Base-by-base conservation (phyloP, 2,113 vertebrate genomes). In the Lonchura striata region DNA sequence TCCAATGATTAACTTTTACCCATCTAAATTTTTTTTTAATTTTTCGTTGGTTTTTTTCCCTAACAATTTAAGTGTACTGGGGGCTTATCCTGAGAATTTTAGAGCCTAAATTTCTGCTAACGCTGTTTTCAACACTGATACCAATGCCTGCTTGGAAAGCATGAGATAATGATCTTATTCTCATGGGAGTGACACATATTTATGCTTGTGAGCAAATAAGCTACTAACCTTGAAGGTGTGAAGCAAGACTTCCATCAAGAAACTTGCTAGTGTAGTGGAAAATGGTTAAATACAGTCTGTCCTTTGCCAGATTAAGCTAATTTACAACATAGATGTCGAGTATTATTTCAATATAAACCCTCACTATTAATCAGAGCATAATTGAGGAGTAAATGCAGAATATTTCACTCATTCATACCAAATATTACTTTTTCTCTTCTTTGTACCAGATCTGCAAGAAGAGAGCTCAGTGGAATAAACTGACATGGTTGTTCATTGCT, bases 111-210 rank as follows among this genome's bases (percentile, higher is more conserved):
- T 97, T 97, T 97, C 96, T 89, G 96, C 97, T 97, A 96, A 98
- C 96, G 96, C 97, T 98, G 95, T 97, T 96, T 96, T 97, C 96
- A 80, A 97, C 97, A 98, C 97, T 95, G 96, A 97, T 97, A 96
- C 96, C 96, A 89, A 95, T 98, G 98, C 98, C 98, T 98, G 98
- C 98, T 98, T 98, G 97, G 95, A 97, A 96, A 98, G 98, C 98
- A 98, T 98, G 98, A 97, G 96, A 98, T 97, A 97, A 98, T 98
- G 96, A 88, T 95, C 95, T 97, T 92, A 74, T 98, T 98, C 98
- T 98, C 97, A 92, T 98, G 97, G 97, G 97, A 98, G 98, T 98
- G 97, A 96, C 98, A 98, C 97, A 96, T 97, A 97, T 97, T 97
- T 97, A 98, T 97, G 98, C 98, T 95, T 97, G 95, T 94, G 97